Conservation (phyloP, 2,113 vertebrate species). For the Oreochromis tanganicae region DNA sequence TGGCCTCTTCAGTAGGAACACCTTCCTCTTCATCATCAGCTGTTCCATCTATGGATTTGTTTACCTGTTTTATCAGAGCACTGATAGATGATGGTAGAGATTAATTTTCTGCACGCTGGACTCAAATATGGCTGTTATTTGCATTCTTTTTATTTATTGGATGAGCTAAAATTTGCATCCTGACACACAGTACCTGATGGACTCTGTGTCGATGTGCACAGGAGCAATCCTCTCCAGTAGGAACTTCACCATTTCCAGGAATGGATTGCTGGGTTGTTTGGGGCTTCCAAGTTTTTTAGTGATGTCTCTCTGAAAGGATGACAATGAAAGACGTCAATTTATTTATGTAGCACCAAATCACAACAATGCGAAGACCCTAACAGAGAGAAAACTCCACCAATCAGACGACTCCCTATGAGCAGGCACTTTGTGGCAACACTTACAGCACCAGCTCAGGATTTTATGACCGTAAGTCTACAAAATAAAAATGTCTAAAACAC, state of each 20-base stretch:
- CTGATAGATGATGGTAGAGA: slow-evolving; percentile 52
- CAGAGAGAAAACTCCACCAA: background rate
- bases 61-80: slow-evolving; percentile 92
- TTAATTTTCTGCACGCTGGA: background rate
- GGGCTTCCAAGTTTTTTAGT: slow-evolving; percentile 96
- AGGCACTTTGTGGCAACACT: background rate
- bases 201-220: slow-evolving; percentile 98
- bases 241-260: slow-evolving; percentile 97
- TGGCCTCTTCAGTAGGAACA: slow-evolving; percentile 91
- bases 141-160: background rate
- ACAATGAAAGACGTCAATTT: background rate
- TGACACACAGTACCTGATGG: slow-evolving; percentile 81
- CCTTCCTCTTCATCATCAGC: slow-evolving; percentile 95
- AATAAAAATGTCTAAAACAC: background rate
- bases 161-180: background rate
- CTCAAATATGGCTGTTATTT: background rate
- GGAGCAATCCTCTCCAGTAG: slow-evolving; percentile 95
- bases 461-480: background rate
- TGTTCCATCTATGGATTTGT: slow-evolving; percentile 95
- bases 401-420: background rate
- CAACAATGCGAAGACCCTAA: background rate
- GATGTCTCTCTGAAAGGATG: slow-evolving; percentile 83
- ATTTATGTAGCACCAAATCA: background rate
- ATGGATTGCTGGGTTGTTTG: slow-evolving; percentile 95
- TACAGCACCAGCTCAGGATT: background rate